These are phyloP conservation scores for Pangasius macronema DNA, from an alignment of 2,797 vertebrate species.

Conservation along the genomic window DNA sequence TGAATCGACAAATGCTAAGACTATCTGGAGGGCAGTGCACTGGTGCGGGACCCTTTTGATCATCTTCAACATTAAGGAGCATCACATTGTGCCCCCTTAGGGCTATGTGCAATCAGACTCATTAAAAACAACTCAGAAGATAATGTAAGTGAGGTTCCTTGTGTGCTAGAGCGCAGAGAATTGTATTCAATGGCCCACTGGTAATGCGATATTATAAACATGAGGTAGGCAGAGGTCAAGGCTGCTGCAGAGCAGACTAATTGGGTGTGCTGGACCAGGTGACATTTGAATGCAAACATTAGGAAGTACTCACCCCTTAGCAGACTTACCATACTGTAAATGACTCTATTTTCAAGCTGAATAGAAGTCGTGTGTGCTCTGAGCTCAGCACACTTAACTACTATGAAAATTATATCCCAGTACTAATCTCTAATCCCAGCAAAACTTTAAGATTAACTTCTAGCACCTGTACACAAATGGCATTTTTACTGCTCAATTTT, in stretches of 20 bases:
- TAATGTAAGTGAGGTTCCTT: conserved; percentile 32
- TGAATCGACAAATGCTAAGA: conserved; percentile 55
- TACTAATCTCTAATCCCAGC: not conserved
- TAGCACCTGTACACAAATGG: not conserved
- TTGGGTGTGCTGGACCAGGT: conserved; percentile 27
- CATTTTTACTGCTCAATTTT: not conserved
- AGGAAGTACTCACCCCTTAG: conserved; percentile 27
- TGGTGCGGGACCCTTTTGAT: conserved; percentile 47
- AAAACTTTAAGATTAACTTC: not conserved
- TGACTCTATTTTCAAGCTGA: conserved; percentile 1
- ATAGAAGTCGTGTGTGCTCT: conserved; percentile 10
- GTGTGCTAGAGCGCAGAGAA: not conserved
- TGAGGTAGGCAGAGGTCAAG: not conserved
- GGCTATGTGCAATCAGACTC: conserved; percentile 30
- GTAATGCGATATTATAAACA: conserved; percentile 25
- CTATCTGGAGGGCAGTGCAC: conserved; percentile 50
- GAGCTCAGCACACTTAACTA: not conserved
- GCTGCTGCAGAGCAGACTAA: conserved; percentile 17
- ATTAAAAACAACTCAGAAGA: conserved; percentile 40
- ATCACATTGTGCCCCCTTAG: conserved; percentile 22
- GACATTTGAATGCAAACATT: conserved; percentile 42
- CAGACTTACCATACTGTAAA: not conserved
- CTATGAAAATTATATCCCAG: not conserved
- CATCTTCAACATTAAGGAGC: conserved; percentile 51
- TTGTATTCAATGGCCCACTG: conserved; percentile 26